Percentiles rank a stretch among this genome's conserved stretches.
Evolutionary conservation across 2,797 vertebrate species (phyloP).

Genomic region (Mareca penelope): DNA sequence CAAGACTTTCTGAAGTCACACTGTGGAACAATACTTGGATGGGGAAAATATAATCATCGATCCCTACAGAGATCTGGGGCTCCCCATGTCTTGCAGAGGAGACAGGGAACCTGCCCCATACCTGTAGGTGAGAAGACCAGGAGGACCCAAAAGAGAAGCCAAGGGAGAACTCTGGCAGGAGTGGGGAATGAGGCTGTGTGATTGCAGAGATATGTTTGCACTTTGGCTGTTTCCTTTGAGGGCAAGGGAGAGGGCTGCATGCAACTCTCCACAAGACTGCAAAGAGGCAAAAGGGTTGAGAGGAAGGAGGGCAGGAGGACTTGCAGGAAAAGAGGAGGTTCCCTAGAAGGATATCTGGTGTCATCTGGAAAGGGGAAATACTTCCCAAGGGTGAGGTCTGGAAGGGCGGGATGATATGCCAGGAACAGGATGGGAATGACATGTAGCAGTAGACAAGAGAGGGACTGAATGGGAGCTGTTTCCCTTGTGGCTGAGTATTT

Average conservation of each 20-base stretch:
- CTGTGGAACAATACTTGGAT: background rate
- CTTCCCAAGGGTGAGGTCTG: background rate
- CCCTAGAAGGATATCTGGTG: background rate
- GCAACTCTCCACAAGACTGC: background rate
- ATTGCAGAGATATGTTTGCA: background rate
- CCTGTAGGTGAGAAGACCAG: background rate
- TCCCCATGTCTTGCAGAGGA: background rate
- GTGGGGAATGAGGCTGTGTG: background rate
- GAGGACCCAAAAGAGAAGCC: background rate
- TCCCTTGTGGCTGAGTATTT: background rate
- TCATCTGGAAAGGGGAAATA: background rate
- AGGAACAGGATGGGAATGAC: background rate
- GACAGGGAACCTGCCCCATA: background rate
- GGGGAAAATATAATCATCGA: background rate
- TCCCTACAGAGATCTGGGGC: background rate
- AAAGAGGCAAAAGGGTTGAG: background rate
- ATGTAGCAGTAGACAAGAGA: background rate
- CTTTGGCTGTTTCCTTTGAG: background rate
- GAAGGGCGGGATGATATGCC: background rate
- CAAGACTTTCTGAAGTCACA: background rate
- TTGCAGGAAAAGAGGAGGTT: background rate
- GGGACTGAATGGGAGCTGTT: background rate
- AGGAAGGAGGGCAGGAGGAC: background rate
- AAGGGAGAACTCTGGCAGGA: background rate
- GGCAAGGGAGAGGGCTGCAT: background rate